Evolutionary conservation across 2,113 vertebrate genomes (phyloP).

Genomic region (Sapayoa aenigma): DNA sequence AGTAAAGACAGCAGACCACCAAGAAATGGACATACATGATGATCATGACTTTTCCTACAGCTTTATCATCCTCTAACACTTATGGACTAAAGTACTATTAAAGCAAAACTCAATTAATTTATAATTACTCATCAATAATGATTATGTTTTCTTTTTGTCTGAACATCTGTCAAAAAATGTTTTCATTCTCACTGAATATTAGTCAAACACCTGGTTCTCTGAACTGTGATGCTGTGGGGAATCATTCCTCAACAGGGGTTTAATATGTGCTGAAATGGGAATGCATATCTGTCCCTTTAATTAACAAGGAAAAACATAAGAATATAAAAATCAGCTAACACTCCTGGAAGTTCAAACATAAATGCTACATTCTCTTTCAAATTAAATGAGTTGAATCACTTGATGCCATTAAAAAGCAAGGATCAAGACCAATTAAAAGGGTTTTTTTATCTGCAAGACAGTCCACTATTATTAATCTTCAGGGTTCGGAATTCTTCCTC

Average conservation of each 20-base stretch:
- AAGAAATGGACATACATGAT: not conserved
- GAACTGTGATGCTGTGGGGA: not conserved
- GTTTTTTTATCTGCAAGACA: not conserved
- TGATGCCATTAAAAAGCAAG: not conserved
- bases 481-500: not conserved
- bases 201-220: slow-evolving; percentile 48
- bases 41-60: not conserved
- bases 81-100: not conserved
- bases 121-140: slow-evolving; percentile 30
- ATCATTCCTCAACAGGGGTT: not conserved
- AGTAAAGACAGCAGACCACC: not conserved
- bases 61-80: not conserved
- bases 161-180: slow-evolving; percentile 35
- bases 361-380: not conserved
- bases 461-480: not conserved
- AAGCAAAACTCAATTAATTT: slow-evolving; percentile 49
- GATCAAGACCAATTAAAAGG: not conserved
- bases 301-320: not conserved
- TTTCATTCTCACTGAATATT: slow-evolving; percentile 17
- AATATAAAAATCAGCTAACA: not conserved
- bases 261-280: not conserved
- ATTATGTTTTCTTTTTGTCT: slow-evolving; percentile 30
- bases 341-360: not conserved
- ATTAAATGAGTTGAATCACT: not conserved
- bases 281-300: not conserved